A percentile compares a stretch with the other conserved stretches of the same genome.
phyloP scores from a whole-genome alignment of 1,140 invertebrate species.

The Laupala kohalensis region DNA sequence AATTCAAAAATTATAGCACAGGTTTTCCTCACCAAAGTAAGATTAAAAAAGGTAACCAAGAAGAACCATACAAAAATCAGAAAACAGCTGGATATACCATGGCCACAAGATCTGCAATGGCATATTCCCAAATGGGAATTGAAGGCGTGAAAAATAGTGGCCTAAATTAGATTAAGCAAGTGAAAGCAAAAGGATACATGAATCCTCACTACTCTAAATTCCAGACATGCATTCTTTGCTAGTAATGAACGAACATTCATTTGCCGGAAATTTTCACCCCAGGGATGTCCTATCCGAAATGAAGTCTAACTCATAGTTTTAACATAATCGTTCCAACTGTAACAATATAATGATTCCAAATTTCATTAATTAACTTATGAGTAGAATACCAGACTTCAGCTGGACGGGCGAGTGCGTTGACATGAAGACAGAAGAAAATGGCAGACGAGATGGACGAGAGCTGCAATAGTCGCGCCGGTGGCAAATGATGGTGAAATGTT shows the following conservation, averaged over 20 bases:
- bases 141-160: too few species aligned
- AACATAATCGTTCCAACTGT: not conserved
- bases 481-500: constrained; percentile 14
- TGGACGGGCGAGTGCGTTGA: constrained; percentile 8
- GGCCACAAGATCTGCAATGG: too few species aligned
- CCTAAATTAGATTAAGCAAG: too few species aligned
- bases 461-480: constrained; percentile 10
- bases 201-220: not conserved
- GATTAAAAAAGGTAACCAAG: too few species aligned
- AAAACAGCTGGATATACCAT: too few species aligned
- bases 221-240: not conserved
- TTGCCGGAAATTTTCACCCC: not conserved
- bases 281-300: not conserved
- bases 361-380: constrained; percentile 12
- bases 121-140: too few species aligned
- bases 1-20: too few species aligned
- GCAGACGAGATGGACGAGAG: constrained; percentile 11
- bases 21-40: too few species aligned
- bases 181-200: not conserved
- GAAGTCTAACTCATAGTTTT: not conserved
- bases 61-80: too few species aligned
- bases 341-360: not conserved
- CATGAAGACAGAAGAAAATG: constrained; percentile 16
- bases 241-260: too few species aligned
- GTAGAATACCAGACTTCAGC: constrained; percentile 16